A percentile compares a stretch with the other conserved stretches of the same genome.
Evolutionary conservation across 2,797 vertebrate genomes (phyloP).

Genomic region (Tiaroga cobitis): DNA sequence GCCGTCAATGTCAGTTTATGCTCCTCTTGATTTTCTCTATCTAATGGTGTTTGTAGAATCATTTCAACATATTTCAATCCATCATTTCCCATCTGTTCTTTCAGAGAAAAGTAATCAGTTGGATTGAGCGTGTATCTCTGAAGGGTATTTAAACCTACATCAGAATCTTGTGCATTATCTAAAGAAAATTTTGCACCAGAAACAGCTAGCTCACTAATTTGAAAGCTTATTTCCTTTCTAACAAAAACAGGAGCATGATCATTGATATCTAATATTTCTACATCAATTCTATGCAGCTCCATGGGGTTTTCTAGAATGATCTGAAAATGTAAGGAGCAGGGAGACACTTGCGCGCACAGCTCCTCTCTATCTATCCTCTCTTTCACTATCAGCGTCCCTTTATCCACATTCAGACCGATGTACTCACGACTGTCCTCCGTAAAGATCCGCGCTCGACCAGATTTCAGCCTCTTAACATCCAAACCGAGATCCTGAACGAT

Average conservation of each 20-base stretch:
- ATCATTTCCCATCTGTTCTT: conserved; percentile 52
- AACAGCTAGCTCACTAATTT: conserved; percentile 66
- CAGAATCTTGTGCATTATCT: conserved; percentile 53
- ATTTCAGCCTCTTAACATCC: conserved; percentile 70
- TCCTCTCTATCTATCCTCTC: conserved; percentile 82
- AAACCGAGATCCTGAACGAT: conserved; percentile 72
- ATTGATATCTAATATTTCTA: conserved; percentile 75
- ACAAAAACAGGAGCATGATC: conserved; percentile 71
- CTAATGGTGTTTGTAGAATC: conserved; percentile 45
- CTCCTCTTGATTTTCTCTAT: conserved; percentile 53
- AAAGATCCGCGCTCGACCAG: conserved; percentile 74
- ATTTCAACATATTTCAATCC: conserved; percentile 59
- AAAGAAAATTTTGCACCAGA: conserved; percentile 62
- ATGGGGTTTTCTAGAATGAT: conserved; percentile 82
- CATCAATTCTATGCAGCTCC: conserved; percentile 74
- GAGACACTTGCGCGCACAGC: conserved; percentile 70
- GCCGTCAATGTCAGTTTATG: conserved; percentile 57
- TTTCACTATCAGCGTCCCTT: conserved; percentile 73
- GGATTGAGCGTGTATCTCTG: conserved; percentile 57
- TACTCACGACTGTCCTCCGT: conserved; percentile 78
- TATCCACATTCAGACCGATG: conserved; percentile 72
- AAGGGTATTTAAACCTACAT: conserved; percentile 56
- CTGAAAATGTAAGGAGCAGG: conserved; percentile 81
- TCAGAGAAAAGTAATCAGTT: conserved; percentile 54
- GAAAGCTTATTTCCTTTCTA: conserved; percentile 62